Percentiles rank a stretch among this genome's conserved stretches.
phyloP scores from a whole-genome alignment of 2,113 vertebrate species.

The Aramus guarauna region DNA sequence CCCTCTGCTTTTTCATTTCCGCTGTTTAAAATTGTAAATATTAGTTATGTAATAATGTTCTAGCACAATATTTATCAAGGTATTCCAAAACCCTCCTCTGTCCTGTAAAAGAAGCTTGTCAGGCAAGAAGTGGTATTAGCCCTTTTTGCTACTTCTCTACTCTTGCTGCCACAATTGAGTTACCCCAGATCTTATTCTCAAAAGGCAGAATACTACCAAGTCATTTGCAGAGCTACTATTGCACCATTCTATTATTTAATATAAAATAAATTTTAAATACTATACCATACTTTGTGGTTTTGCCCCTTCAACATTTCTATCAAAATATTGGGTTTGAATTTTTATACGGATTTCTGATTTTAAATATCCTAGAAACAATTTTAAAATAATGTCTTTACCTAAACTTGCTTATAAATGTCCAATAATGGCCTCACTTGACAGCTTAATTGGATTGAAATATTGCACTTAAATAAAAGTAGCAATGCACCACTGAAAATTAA shows the following conservation, averaged over 20 bases:
- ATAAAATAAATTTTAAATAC: neutral
- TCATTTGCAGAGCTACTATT: neutral
- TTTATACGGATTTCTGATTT: neutral
- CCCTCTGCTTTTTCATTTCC: slow-evolving; percentile 93
- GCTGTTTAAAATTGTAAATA: slow-evolving; percentile 71
- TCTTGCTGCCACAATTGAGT: neutral
- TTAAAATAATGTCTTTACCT: neutral
- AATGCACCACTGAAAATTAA: neutral
- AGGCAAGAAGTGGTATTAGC: neutral
- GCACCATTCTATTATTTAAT: neutral
- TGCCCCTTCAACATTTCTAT: neutral
- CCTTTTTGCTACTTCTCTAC: neutral
- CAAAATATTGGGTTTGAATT: neutral
- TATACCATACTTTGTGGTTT: neutral
- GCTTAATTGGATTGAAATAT: neutral
- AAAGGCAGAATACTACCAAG: neutral
- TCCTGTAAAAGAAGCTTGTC: neutral
- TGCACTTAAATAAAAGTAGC: neutral
- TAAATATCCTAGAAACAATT: neutral
- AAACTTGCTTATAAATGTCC: neutral
- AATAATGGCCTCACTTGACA: neutral
- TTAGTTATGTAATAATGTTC: neutral
- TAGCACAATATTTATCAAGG: neutral
- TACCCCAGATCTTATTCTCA: neutral
- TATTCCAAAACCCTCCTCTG: neutral